These are phyloP conservation scores for Paracanthobrama guichenoti DNA, from an alignment of 2,113 vertebrate genomes.

Conservation along the genomic window DNA sequence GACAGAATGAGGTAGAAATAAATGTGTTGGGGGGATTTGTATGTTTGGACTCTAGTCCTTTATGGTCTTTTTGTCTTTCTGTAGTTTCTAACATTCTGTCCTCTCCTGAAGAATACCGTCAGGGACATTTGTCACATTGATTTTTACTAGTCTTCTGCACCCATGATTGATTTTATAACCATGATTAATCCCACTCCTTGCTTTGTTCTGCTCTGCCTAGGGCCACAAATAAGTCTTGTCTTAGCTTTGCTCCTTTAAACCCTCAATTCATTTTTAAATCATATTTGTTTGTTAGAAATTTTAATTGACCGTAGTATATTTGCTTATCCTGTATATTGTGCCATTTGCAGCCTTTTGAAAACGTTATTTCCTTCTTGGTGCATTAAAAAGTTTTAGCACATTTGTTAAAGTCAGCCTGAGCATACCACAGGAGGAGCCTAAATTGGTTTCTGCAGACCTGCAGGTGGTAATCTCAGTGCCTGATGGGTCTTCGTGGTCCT, in stretches of 20 bases:
- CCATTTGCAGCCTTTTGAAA: conserved; percentile 4
- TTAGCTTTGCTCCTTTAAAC: conserved; percentile 7
- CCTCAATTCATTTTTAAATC: conserved; percentile 10
- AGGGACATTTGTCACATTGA: conserved; percentile 53
- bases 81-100: conserved; percentile 45
- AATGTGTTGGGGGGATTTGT: neutral
- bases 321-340: conserved; percentile 6
- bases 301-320: neutral
- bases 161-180: conserved; percentile 57
- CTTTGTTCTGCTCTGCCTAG: conserved; percentile 10
- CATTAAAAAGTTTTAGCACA: neutral
- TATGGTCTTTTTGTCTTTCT: conserved; percentile 43
- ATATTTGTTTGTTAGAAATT: conserved; percentile 4
- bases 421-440: conserved; percentile 19
- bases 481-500: conserved; percentile 32
- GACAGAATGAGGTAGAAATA: neutral
- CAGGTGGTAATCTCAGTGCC: conserved; percentile 27
- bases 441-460: conserved; percentile 41
- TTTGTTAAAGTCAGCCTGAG: conserved; percentile 4
- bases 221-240: conserved; percentile 32
- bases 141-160: conserved; percentile 54
- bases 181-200: conserved; percentile 51
- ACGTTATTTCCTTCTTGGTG: neutral
- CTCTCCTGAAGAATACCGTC: conserved; percentile 43
- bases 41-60: neutral